These are phyloP conservation scores for Eucriotettix oculatus DNA, from an alignment of 2,888 invertebrate genomes.

Conservation along the genomic window DNA sequence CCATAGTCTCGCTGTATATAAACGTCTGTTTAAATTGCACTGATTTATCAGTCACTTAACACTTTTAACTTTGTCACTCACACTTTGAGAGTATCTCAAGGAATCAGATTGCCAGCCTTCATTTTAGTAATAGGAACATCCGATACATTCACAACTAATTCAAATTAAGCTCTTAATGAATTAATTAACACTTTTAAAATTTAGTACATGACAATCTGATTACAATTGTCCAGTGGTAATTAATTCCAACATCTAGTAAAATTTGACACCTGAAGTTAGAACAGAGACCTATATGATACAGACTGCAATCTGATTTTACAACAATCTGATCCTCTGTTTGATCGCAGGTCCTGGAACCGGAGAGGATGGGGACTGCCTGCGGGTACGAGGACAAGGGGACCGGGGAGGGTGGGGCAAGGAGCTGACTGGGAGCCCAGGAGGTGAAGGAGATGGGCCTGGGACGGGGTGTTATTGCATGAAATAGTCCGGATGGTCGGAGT, in stretches of 20 bases:
- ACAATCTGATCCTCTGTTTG: conserved; percentile 12
- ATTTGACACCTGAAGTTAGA: neutral
- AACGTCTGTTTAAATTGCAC: conserved; percentile 8
- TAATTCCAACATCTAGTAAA: neutral
- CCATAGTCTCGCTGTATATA: no score
- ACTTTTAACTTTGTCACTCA: conserved; percentile 12
- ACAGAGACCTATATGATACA: conserved; percentile 2
- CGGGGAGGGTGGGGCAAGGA: conserved; percentile 6
- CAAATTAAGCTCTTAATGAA: neutral
- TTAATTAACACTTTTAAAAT: conserved; percentile 1
- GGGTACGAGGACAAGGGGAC: neutral
- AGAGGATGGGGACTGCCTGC: conserved; percentile 9
- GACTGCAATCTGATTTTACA: conserved; percentile 15
- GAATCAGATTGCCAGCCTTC: conserved; percentile 14
- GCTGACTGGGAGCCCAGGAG: conserved; percentile 7
- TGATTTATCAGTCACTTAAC: conserved; percentile 12
- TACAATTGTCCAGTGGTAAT: neutral
- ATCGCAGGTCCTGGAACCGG: conserved; percentile 6
- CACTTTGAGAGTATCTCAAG: conserved; percentile 9
- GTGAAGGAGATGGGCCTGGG: conserved; percentile 9
- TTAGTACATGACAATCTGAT: conserved; percentile 1
- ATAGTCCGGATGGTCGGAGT: conserved; percentile 91
- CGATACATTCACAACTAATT: neutral
- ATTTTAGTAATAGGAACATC: conserved; percentile 10
- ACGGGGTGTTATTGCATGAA: conserved; percentile 71